phyloP scores from a whole-genome alignment of 2,888 invertebrate species.

The Philereme transversata region DNA sequence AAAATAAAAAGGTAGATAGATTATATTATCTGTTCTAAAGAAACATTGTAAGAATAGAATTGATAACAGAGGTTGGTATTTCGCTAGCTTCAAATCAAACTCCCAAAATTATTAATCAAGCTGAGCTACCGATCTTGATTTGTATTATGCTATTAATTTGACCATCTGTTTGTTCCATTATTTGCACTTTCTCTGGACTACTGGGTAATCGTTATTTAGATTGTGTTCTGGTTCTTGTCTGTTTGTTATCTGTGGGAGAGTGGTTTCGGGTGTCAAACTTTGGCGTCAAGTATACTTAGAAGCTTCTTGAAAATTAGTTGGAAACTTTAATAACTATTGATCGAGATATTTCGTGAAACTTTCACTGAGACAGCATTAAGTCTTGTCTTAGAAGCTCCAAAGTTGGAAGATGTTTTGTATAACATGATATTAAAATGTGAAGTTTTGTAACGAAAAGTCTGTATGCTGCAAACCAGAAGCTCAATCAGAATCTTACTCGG shows the following conservation, averaged over 20 bases:
- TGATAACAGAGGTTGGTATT: no score
- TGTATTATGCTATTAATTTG: slow-evolving; percentile 40
- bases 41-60: no score
- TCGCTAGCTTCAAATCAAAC: no score
- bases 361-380: no score
- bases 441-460: no score
- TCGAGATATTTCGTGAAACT: not conserved
- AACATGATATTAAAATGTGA: no score
- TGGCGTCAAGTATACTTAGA: slow-evolving; percentile 47
- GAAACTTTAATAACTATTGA: slow-evolving; percentile 34
- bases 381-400: no score
- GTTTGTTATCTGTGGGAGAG: slow-evolving; percentile 32
- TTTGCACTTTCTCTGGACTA: slow-evolving; percentile 69
- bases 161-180: slow-evolving; percentile 37
- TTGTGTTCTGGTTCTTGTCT: slow-evolving; percentile 27
- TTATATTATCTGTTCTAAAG: no score
- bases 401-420: no score
- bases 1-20: no score
- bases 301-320: slow-evolving; percentile 56
- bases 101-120: not conserved
- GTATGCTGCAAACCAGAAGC: no score
- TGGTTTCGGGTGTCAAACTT: slow-evolving; percentile 51
- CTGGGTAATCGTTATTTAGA: slow-evolving; percentile 43
- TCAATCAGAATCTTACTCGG: no score
- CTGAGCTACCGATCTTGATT: slow-evolving; percentile 21